Conservation (phyloP, 1,140 invertebrate genomes). For the Thalassaphorura encarpata region DNA sequence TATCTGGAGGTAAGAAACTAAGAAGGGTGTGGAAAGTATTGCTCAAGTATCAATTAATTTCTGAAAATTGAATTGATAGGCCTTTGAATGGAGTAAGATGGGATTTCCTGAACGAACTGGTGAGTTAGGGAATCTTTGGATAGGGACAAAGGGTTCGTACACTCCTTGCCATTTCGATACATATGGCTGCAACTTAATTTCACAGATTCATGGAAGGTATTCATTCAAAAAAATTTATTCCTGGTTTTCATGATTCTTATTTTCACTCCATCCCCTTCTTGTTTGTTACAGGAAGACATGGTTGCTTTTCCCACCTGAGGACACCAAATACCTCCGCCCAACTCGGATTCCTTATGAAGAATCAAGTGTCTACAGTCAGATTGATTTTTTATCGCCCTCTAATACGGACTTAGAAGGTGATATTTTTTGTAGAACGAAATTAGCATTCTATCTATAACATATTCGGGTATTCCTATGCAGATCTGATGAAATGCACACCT, state of each 20-base stretch:
- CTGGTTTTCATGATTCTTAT: slow-evolving; percentile 1
- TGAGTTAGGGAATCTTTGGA: slow-evolving; percentile 73
- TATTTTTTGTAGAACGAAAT: not conserved
- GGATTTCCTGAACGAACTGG: slow-evolving; percentile 59
- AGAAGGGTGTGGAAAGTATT: too few species aligned
- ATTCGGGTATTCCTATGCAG: slow-evolving; percentile 27
- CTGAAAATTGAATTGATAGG: too few species aligned
- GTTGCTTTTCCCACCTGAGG: slow-evolving; percentile 78
- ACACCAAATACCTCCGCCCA: slow-evolving; percentile 54
- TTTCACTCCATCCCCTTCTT: slow-evolving; percentile 20
- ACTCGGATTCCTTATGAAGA: slow-evolving; percentile 92
- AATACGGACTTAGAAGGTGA: slow-evolving; percentile 40
- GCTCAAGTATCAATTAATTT: too few species aligned
- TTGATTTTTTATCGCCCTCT: slow-evolving; percentile 65
- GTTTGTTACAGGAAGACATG: slow-evolving; percentile 65
- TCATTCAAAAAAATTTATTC: slow-evolving; percentile 16
- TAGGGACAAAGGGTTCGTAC: slow-evolving; percentile 75
- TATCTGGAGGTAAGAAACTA: slow-evolving; percentile 33
- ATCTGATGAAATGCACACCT: slow-evolving; percentile 39
- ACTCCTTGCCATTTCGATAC: slow-evolving; percentile 91
- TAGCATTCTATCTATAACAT: not conserved
- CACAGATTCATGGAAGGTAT: slow-evolving; percentile 75
- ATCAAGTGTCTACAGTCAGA: slow-evolving; percentile 82
- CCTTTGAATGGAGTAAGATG: slow-evolving; percentile 53
- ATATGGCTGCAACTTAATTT: slow-evolving; percentile 86